Base-by-base conservation (phyloP, 2,113 vertebrate species). In the Hylia prasina region DNA sequence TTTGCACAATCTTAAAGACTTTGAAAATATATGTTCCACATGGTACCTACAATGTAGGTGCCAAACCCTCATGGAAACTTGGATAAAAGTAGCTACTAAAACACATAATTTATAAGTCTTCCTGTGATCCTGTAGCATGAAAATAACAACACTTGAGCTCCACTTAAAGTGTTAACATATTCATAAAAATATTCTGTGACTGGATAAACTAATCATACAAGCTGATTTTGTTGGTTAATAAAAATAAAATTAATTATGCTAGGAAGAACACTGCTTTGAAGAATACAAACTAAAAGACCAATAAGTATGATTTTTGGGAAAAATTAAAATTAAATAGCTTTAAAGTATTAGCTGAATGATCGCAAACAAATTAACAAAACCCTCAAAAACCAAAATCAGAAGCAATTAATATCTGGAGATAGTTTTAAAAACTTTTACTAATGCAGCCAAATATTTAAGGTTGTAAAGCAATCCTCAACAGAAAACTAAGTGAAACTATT, bases 11-110 rank as follows among this genome's bases (percentile, higher is more conserved):
- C 19, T 28, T n/a, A 64, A 81, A 61, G 10, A 50, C 10, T 35
- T 33, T 2, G 1, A 15, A 82, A 85, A 76, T 35, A 20, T 12
- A 33, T 0, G 0, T 47, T 90, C 12, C 48, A 40, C 16, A 5
- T 11, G 13, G 28, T 70, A 54, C 6, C 15, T 57, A 45, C 10
- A 24, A 16, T n/a, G 15, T 12, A 28, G 1, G 2, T 16, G 63
- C 4, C 4, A 82, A 68, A 54, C 8, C 3, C 10, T 17, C 4
- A 48, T 3, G 33, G n/a, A 82, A 79, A 64, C 15, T 17, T 75
- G 33, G 17, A 28, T 35, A 53, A 75, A 80, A 77, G 28, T 21
- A 80, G 13, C 18, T 90, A 54, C 42, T 50, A 53, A 76, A 73
- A 31, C 11, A 54, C 15, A 61, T 6, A 1, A n/a, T 68, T 76